phyloP scores from a whole-genome alignment of 2,797 vertebrate genomes.

The Rhabdophis nuchalis region DNA sequence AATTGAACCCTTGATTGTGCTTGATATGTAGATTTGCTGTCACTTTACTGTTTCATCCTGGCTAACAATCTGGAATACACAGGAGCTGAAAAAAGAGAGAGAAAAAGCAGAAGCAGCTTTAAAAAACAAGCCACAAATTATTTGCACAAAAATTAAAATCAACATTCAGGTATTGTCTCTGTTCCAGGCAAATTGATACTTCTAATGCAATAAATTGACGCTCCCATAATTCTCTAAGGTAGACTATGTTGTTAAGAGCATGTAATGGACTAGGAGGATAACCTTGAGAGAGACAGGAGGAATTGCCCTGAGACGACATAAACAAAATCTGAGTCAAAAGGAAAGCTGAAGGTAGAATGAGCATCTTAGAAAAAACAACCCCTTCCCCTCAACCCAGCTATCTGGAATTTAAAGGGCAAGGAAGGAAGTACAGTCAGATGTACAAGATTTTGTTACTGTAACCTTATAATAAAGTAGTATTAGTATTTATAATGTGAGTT shows the following conservation, averaged over 20 bases:
- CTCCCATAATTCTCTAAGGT: background rate
- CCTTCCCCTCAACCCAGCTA: background rate
- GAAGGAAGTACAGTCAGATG: background rate
- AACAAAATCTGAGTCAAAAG: background rate
- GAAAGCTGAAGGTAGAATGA: background rate
- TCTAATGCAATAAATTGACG: background rate
- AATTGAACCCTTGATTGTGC: conserved; percentile 26
- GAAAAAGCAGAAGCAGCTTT: background rate
- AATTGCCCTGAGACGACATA: background rate
- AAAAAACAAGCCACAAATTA: background rate
- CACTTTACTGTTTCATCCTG: conserved; percentile 65
- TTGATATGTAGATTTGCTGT: background rate
- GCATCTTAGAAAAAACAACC: background rate
- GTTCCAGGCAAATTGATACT: background rate
- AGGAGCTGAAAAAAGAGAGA: conserved; percentile 55
- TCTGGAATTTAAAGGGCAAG: background rate
- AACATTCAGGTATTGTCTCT: background rate
- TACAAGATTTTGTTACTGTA: background rate
- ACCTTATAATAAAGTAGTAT: background rate
- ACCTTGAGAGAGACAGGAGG: background rate
- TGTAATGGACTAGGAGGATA: background rate
- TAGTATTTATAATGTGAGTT: background rate
- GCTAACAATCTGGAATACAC: conserved; percentile 69
- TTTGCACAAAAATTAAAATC: background rate
- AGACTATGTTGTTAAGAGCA: background rate